Evolutionary conservation across 2,113 vertebrate species (phyloP).

Genomic region (Triplophysa tibetana): DNA sequence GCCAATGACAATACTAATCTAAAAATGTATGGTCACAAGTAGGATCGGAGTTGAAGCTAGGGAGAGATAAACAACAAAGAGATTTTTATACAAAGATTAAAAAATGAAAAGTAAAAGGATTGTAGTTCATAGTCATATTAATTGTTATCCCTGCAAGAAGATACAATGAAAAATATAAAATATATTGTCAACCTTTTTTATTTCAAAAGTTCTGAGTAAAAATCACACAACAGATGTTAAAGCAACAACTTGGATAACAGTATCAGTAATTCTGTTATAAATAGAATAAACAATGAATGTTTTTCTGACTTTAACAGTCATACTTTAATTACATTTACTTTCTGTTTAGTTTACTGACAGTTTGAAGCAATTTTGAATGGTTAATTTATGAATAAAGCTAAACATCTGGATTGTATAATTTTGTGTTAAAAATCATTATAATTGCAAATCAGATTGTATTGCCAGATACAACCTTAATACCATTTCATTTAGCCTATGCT

Average conservation of each 20-base stretch:
- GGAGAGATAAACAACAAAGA: no score
- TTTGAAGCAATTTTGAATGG: not conserved
- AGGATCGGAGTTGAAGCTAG: no score
- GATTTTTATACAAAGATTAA: no score
- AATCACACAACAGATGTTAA: not conserved
- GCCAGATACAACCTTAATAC: not conserved
- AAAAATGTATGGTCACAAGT: no score
- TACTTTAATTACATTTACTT: not conserved
- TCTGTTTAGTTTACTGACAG: not conserved
- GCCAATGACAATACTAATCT: no score
- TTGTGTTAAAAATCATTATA: not conserved
- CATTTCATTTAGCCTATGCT: not conserved
- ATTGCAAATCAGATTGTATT: not conserved
- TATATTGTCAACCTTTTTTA: not conserved
- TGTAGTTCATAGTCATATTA: no score
- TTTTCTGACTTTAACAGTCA: not conserved
- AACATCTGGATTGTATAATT: not conserved
- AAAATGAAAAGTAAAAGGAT: no score
- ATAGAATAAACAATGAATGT: not conserved
- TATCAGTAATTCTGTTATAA: not conserved
- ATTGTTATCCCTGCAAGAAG: no score
- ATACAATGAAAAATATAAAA: not conserved
- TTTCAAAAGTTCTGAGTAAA: no score
- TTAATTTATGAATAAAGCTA: not conserved
- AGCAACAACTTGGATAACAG: not conserved